Evolutionary conservation across 2,888 invertebrate species (phyloP), one percentile per base, ranked within the genome.

Genomic region (Sceliomorpha sp.): DNA sequence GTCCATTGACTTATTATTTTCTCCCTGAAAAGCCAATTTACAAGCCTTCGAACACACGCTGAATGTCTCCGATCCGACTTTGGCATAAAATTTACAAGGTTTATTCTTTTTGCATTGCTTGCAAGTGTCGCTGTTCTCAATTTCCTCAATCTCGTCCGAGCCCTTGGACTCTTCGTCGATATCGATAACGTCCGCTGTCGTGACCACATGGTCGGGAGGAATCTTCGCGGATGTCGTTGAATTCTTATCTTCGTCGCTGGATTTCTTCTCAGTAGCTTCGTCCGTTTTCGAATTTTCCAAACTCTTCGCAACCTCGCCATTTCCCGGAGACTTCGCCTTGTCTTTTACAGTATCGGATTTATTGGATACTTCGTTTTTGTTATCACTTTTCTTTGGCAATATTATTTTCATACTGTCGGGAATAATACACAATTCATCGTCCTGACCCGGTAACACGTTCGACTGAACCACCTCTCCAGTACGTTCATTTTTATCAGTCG

Each of bases 151-250:
- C 55, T 86, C 66, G 5, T 70, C 85, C 0, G 80, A 76, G 7
- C 31, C 60, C 68, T 73, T 81, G 64, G 80, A 77, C 14, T 90
- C 90, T 15, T 88, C 89, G 58, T 91, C 91, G 71, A 90, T 89
- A 26, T 91, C 91, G 88, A 89, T 86, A 24, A 87, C 73, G 60
- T 84, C 82, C 26, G 70, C 60, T 27, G 68, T 36, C 3, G 51
- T 81, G 83, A 3, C 69, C 72, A 6, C 3, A 67, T 71, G 7
- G 81, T 84, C 7, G 67, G 73, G 1, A 88, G 80, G n/a, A 77
- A 83, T 15, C 76, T 74, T 15, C 53, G 72, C 9, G 80, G 81
- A 31, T 83, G 78, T 48, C 0, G 10, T 1, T n/a, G 42, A n/a
- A 2, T 24, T 73, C 71, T 29, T 59, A 2, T 63, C 70, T 32